A percentile compares a stretch with the other conserved stretches of the same genome.
These are phyloP conservation scores for Hippoglossus hippoglossus DNA, from an alignment of 2,797 vertebrate species.

Conservation along the genomic window DNA sequence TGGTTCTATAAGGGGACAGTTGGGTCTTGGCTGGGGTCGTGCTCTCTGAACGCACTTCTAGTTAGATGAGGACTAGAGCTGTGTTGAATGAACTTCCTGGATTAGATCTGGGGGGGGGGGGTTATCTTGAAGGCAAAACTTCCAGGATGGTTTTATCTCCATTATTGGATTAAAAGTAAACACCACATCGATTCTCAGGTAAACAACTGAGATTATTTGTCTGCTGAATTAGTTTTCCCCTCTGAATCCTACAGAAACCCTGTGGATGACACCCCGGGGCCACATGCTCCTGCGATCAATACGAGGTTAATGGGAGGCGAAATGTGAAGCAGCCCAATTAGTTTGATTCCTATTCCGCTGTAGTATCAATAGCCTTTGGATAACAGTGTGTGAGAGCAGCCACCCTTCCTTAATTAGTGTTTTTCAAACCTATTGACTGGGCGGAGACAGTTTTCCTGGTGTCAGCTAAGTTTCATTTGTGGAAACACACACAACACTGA, in stretches of 20 bases:
- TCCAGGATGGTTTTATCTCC: constrained; percentile 37
- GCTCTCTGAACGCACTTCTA: too few relatives aligned
- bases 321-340: constrained; percentile 62
- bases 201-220: constrained; percentile 30
- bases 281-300: constrained; percentile 54
- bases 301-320: constrained; percentile 47
- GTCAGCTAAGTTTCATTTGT: neutral
- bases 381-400: constrained; percentile 27
- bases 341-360: constrained; percentile 45
- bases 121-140: constrained; percentile 22
- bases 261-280: constrained; percentile 4
- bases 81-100: too few relatives aligned
- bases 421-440: constrained; percentile 4
- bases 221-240: constrained; percentile 36
- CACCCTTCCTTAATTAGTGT: constrained; percentile 36
- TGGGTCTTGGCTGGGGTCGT: too few relatives aligned
- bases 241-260: constrained; percentile 1
- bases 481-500: constrained; percentile 8
- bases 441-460: neutral
- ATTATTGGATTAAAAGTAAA: constrained; percentile 55
- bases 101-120: neutral
- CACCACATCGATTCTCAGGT: constrained; percentile 41
- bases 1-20: too few relatives aligned
- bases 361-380: constrained; percentile 51
- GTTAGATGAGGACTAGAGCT: too few relatives aligned